These are phyloP conservation scores for Lacanobia wlatinum DNA, from an alignment of 2,888 invertebrate species.

Conservation along the genomic window DNA sequence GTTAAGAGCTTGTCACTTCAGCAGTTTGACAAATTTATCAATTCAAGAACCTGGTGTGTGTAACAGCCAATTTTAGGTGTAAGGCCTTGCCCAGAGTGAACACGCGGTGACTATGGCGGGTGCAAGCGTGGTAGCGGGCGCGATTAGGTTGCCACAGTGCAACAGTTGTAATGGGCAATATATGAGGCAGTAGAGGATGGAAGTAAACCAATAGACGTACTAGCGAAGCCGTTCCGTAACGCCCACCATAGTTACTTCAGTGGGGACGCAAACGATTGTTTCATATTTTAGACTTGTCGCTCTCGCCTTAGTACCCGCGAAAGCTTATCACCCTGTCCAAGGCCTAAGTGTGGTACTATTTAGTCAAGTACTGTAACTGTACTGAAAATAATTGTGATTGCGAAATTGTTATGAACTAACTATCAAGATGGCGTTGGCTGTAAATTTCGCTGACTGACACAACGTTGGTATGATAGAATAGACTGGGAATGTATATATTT, in stretches of 20 bases:
- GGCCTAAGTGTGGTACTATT: conserved; percentile 8
- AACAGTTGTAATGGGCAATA: no score
- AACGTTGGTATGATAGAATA: conserved; percentile 40
- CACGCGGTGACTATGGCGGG: background rate
- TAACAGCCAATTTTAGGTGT: background rate
- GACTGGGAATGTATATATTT: conserved; percentile 67
- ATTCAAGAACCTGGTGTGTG: background rate
- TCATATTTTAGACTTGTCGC: background rate
- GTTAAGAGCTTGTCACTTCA: background rate
- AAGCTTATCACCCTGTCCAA: background rate
- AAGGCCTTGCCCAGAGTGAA: background rate
- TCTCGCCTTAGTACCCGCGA: background rate
- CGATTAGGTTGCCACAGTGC: no score
- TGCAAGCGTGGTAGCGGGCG: background rate
- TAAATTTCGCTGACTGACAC: conserved; percentile 30
- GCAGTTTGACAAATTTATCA: background rate
- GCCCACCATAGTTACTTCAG: background rate
- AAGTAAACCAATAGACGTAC: background rate
- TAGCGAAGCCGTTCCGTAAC: background rate
- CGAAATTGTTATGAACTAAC: conserved; percentile 13
- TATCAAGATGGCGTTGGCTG: conserved; percentile 29
- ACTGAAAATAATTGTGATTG: conserved; percentile 39
- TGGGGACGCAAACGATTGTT: background rate
- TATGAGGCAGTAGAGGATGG: no score
- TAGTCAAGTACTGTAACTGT: conserved; percentile 1